Base-by-base conservation (phyloP, 2,113 vertebrate species). In the Barnardius zonarius region DNA sequence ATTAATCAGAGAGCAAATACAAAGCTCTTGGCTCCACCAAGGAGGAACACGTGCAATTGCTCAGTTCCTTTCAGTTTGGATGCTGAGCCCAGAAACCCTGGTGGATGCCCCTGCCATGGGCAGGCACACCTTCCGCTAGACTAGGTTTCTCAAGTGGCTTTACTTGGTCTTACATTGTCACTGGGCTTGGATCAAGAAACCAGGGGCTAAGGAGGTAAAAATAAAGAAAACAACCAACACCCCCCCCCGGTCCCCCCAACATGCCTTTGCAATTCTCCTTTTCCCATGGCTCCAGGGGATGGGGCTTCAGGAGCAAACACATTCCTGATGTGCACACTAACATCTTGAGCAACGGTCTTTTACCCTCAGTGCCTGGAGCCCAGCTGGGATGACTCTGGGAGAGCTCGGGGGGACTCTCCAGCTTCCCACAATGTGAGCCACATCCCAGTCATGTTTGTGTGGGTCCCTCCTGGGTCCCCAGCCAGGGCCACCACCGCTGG, bases 401-500 rank as follows among this genome's bases (percentile, higher is more conserved):
- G 31, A n/a, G 31, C 10, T 6, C 2, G 23, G 0, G 5, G 8
- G 13, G 7, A 59, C 35, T 16, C 13, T 5, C 28, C 55, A 44
- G 18, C 31, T 20, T 64, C 19, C 28, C 12, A 0, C 64, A 30
- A 2, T 4, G 2, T 17, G 11, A 43, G 49, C 28, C 64, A 16
- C 3, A 0, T 51, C 64, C 25, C 2, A 3, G 35, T 49, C 5
- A 0, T 5, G 43, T 13, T 25, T 20, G 6, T 30, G 33, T 1
- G 3, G 9, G 55, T 17, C 48, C 55, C 13, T 25, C 17, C 30
- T 20, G 44, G 9, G 43, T 62, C 24, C 28, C n/a, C 68, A 68
- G n/a, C 51, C 75, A 18, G 30, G 37, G 46, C 59, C 82, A 80
- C 74, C 74, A 15, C 24, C 1, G 0, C 5, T 1, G 66, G 66